Percentiles rank a stretch among this genome's conserved stretches.
phyloP scores from a whole-genome alignment of 2,888 invertebrate genomes.

The Spilosoma lubricipeda region DNA sequence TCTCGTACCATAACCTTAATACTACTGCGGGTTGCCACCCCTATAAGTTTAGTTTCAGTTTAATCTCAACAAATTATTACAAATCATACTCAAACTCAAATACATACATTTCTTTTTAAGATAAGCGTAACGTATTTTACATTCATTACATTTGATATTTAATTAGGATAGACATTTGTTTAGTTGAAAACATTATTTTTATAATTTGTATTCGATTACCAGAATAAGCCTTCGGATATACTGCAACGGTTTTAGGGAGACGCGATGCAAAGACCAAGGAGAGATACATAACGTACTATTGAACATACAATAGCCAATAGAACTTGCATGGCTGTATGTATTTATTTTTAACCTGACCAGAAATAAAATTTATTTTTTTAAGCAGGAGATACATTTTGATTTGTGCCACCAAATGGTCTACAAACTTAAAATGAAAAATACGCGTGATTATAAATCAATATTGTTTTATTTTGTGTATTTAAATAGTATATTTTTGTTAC shows the following conservation, averaged over 20 bases:
- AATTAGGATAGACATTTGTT: not conserved
- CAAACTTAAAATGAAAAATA: slow-evolving; percentile 2
- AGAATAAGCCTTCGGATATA: slow-evolving; percentile 7
- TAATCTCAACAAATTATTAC: not conserved
- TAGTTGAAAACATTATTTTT: not conserved
- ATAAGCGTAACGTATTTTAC: not conserved
- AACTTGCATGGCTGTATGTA: not conserved
- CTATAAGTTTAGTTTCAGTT: not conserved
- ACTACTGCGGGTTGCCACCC: not conserved
- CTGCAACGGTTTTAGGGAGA: not conserved
- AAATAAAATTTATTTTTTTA: not conserved
- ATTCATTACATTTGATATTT: not conserved
- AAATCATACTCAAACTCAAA: slow-evolving; percentile 2
- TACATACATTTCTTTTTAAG: not conserved
- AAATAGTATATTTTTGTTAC: slow-evolving; percentile 37
- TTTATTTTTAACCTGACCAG: not conserved
- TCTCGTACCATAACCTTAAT: slow-evolving; percentile 1
- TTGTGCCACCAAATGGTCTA: slow-evolving; percentile 6
- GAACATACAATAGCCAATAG: not conserved
- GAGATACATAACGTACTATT: not conserved
- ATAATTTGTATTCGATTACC: not conserved
- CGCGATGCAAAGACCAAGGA: not conserved
- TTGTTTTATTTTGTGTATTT: slow-evolving; percentile 17
- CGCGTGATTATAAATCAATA: slow-evolving; percentile 14
- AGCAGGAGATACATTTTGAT: not conserved